These are phyloP conservation scores for Sphaerophoria rueppellii DNA, from an alignment of 2,888 invertebrate species.

Conservation along the genomic window DNA sequence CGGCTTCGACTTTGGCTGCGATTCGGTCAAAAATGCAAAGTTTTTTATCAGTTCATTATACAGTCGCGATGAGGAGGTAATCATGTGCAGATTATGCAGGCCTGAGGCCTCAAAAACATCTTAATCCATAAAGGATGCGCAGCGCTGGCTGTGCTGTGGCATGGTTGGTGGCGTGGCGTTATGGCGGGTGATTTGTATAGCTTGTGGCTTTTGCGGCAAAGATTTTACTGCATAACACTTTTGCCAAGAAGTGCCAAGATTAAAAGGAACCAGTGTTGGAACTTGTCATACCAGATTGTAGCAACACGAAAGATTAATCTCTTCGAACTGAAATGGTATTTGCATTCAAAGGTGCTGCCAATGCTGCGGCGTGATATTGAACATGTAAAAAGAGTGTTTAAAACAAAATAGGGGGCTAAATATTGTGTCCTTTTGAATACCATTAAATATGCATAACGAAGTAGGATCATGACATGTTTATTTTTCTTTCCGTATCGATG, in stretches of 20 bases:
- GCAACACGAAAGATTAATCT: conserved; percentile 61
- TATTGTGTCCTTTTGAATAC: background rate
- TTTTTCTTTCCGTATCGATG: too few relatives aligned
- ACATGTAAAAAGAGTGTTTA: conserved; percentile 27
- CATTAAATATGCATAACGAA: too few relatives aligned
- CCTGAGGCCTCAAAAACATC: conserved; percentile 64
- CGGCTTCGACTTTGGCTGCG: conserved; percentile 31
- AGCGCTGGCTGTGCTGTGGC: background rate
- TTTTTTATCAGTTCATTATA: conserved; percentile 70
- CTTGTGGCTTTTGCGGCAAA: conserved; percentile 19
- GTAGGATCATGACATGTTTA: too few relatives aligned
- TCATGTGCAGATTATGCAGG: conserved; percentile 73
- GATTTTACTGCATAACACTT: conserved; percentile 12
- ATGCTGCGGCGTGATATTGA: conserved; percentile 14
- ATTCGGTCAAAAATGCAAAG: conserved; percentile 55
- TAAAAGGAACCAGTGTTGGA: conserved; percentile 59
- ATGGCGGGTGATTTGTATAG: background rate
- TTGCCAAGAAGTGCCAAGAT: conserved; percentile 39
- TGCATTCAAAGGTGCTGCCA: conserved; percentile 60
- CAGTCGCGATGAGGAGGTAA: conserved; percentile 69
- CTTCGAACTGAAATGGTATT: conserved; percentile 22
- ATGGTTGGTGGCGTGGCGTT: background rate
- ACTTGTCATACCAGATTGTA: conserved; percentile 59
- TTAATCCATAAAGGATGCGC: conserved; percentile 40
- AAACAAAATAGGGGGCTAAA: background rate